Conservation (phyloP, 1,140 invertebrate species). For the Cepaea nemoralis region DNA sequence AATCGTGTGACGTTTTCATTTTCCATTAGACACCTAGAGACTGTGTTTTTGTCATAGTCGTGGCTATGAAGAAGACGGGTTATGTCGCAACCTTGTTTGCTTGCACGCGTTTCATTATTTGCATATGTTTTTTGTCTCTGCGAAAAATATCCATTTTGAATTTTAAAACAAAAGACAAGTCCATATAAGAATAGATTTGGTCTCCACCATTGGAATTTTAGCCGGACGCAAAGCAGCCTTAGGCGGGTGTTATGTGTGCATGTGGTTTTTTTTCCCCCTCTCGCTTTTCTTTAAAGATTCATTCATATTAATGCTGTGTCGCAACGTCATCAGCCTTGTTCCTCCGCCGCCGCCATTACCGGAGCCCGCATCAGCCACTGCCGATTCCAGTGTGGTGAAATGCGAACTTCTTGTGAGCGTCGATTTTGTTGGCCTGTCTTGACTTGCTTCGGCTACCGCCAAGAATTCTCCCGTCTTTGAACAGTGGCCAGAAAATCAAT, state of each 20-base stretch:
- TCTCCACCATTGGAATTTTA: neutral
- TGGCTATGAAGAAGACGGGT: no score
- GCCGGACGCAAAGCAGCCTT: neutral
- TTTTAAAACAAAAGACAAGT: no score
- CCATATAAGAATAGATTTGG: neutral
- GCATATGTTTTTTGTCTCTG: no score
- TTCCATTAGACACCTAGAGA: no score
- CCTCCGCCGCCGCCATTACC: neutral
- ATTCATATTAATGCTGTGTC: neutral
- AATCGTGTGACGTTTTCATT: no score
- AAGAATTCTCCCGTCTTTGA: slow-evolving; percentile 14
- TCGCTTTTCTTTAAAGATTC: neutral
- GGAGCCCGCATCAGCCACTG: neutral
- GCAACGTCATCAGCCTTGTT: neutral
- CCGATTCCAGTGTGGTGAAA: neutral
- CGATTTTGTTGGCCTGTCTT: neutral
- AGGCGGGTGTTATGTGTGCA: no score
- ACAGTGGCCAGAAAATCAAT: neutral
- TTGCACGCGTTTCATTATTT: no score
- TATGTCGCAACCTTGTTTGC: no score
- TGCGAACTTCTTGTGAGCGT: neutral
- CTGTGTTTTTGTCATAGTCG: no score
- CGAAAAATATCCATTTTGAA: no score
- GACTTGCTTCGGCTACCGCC: neutral
- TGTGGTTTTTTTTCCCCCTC: no score